Base-by-base conservation (phyloP, 2,797 vertebrate species). In the Rachycentron canadum region DNA sequence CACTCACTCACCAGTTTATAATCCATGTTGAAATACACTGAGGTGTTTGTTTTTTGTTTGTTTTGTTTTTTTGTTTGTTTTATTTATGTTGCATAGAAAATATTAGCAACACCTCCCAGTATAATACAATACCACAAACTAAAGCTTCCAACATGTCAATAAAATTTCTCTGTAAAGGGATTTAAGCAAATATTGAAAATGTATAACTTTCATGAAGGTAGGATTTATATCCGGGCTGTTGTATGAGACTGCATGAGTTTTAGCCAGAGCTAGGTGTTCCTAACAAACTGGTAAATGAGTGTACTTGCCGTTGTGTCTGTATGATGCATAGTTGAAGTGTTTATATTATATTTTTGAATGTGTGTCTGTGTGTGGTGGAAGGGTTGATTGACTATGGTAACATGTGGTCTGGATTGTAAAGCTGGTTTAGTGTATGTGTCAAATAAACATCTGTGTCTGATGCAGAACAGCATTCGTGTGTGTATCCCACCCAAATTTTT, bases 371-470 rank as follows among this genome's bases (percentile, higher is more conserved):
- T 40, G 17, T 13, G 7, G 9, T 12, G 45, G 50, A 25, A 13
- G n/a, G 21, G 36, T 19, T 55, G 69, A 34, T 17, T 25, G 50
- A 26, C 47, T 69, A 6, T 55, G 43, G 19, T 68, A 55, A 57
- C 23, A 78, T 21, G 28, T 64, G 66, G 57, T 67, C 40, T 77
- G 76, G 45, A 68, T 69, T 75, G 56, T 78, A 56, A 71, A 70
- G 58, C 40, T 43, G 64, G 83, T 73, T 69, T 83, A n/a, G 26
- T 86, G 59, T 84, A 68, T 47, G 79, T 91, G 79, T 87, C 79
- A 84, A 86, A 83, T 89, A 86, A 90, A 83, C 47, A 50, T 41
- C 5, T 1, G 19, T 72, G 43, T 78, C 43, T 67, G 25, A 63
- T 65, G 41, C 67, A 60, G 59, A 83, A 23, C 8, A 50, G 28